Conservation (phyloP, 2,888 invertebrate genomes). For the Eupithecia tripunctaria region DNA sequence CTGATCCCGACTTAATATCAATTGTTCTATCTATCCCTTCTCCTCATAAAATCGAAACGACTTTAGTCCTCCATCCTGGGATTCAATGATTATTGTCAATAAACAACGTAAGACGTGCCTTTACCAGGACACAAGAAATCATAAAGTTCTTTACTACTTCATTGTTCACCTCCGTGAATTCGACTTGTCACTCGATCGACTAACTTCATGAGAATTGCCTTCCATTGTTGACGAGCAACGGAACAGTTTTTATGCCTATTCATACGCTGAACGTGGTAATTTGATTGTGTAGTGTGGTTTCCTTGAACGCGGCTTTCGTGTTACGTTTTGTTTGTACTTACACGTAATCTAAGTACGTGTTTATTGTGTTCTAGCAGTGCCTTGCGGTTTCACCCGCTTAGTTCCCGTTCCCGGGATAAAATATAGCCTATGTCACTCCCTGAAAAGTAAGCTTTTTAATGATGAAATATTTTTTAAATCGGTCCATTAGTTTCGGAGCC, state of each 20-base stretch:
- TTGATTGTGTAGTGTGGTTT: constrained; percentile 52
- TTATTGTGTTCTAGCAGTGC: not conserved
- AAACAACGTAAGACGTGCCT: constrained; percentile 13
- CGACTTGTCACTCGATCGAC: constrained; percentile 32
- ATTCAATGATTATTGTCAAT: constrained; percentile 18
- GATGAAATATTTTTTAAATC: too few relatives aligned
- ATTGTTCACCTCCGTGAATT: constrained; percentile 49
- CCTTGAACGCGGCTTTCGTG: constrained; percentile 48
- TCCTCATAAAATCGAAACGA: not conserved
- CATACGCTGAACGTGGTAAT: constrained; percentile 40
- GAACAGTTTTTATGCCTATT: constrained; percentile 48
- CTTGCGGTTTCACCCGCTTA: too few relatives aligned
- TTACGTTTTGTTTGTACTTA: constrained; percentile 33
- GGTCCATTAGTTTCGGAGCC: too few relatives aligned
- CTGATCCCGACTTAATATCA: not conserved
- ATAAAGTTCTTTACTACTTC: constrained; percentile 53
- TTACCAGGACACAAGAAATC: constrained; percentile 44
- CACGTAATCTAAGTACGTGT: constrained; percentile 3
- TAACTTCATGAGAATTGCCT: constrained; percentile 50
- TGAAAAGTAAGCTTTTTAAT: too few relatives aligned
- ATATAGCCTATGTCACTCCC: too few relatives aligned
- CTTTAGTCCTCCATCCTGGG: not conserved
- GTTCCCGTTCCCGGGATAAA: too few relatives aligned
- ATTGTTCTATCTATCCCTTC: not conserved
- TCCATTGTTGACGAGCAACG: constrained; percentile 52